Percentiles rank a stretch among this genome's conserved stretches.
phyloP scores from a whole-genome alignment of 2,797 vertebrate species.

The Clarias fuscus region DNA sequence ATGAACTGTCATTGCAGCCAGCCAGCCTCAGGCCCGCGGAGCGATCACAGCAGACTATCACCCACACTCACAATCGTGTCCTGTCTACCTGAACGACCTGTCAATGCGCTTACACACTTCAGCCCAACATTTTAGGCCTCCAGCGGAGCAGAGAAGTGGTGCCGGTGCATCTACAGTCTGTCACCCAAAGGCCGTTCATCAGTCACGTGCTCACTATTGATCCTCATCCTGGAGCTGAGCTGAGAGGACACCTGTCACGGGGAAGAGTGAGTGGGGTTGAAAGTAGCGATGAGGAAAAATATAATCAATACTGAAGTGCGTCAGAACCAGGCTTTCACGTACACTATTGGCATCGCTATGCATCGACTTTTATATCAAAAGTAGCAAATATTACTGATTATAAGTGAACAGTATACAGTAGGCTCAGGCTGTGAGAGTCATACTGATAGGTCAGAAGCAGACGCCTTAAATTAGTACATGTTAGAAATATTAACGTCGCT shows the following conservation, averaged over 20 bases:
- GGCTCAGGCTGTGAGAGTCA: not conserved
- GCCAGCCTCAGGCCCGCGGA: conserved; percentile 18
- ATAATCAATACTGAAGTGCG: not conserved
- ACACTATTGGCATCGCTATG: not conserved
- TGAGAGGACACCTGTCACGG: conserved; percentile 47
- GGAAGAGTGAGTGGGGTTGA: conserved; percentile 17
- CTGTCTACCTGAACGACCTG: conserved; percentile 48
- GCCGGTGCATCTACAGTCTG: conserved; percentile 44
- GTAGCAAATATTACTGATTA: not conserved
- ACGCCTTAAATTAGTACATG: not conserved
- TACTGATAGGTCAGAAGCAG: not conserved
- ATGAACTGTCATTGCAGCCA: conserved; percentile 37
- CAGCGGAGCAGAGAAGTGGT: conserved; percentile 43
- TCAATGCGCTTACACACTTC: conserved; percentile 58
- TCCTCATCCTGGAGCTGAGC: conserved; percentile 45
- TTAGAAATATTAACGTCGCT: not conserved
- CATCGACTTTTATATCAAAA: not conserved
- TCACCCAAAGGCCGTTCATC: conserved; percentile 52
- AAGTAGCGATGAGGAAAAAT: not conserved
- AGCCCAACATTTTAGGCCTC: conserved; percentile 63
- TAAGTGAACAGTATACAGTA: not conserved
- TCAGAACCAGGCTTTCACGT: not conserved
- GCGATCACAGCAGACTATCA: conserved; percentile 39
- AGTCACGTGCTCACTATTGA: conserved; percentile 52
- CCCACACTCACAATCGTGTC: conserved; percentile 35